A percentile compares a stretch with the other conserved stretches of the same genome.
phyloP scores from a whole-genome alignment of 2,888 invertebrate genomes.

The Volucella zonaria region DNA sequence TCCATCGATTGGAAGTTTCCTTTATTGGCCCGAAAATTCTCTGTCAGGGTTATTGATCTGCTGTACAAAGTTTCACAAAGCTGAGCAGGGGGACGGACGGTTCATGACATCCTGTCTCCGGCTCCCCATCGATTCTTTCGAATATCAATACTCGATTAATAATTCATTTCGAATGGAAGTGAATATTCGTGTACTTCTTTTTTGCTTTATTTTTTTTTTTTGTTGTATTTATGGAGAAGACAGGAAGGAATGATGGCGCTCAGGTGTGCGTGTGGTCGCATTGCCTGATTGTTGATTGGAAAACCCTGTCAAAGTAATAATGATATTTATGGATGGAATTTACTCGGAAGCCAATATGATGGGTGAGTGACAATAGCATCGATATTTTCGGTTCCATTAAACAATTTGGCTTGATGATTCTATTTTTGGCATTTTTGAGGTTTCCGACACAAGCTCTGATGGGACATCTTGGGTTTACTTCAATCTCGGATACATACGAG shows the following conservation, averaged over 20 bases:
- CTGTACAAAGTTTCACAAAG: slow-evolving; percentile 36
- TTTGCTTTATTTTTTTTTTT: background rate
- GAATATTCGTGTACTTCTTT: slow-evolving; percentile 61
- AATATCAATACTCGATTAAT: slow-evolving; percentile 68
- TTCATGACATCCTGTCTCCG: background rate
- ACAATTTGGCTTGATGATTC: background rate
- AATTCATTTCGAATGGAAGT: slow-evolving; percentile 71
- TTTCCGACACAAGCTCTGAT: no score
- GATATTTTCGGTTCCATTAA: slow-evolving; percentile 17
- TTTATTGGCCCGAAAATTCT: slow-evolving; percentile 62
- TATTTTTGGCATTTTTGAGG: background rate
- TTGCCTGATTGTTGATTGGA: slow-evolving; percentile 61
- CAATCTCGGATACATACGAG: no score
- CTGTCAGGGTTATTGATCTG: slow-evolving; percentile 67
- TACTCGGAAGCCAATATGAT: background rate
- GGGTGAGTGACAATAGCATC: slow-evolving; percentile 3
- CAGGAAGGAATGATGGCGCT: slow-evolving; percentile 31
- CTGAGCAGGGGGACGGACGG: slow-evolving; percentile 2
- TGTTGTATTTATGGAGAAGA: no score
- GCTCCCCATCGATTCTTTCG: slow-evolving; percentile 29
- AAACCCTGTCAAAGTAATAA: slow-evolving; percentile 45
- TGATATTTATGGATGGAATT: slow-evolving; percentile 20
- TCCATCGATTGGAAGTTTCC: slow-evolving; percentile 60
- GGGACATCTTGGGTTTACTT: no score
- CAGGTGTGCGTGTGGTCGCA: slow-evolving; percentile 53